Evolutionary conservation across 2,113 vertebrate genomes (phyloP), one percentile per base, ranked within the genome.

Genomic region (Atrichornis clamosus): DNA sequence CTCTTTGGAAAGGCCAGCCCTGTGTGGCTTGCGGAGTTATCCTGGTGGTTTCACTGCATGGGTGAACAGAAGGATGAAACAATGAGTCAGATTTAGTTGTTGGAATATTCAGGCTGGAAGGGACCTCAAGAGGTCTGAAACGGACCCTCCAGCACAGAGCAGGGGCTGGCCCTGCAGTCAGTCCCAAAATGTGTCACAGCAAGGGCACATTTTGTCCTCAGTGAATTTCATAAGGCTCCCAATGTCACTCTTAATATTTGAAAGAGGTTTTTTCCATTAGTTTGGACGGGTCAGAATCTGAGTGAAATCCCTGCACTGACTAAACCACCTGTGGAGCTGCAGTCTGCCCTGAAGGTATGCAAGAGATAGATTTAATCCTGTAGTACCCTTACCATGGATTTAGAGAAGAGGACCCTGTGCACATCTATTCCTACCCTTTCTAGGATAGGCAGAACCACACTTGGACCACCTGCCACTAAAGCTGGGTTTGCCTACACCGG

Each of bases 401-500:
- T 30, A 46, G 46, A 28, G 22, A 28, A 24, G 39, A 75, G 26
- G 19, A 21, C 26, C 9, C 26, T 33, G 49, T 4, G 59, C 42
- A 16, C 17, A 12, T 5, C 8, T 37, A 3, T 47, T 62, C 47
- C 63, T 20, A 2, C 27, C 39, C 19, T 70, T 58, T 35, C 53
- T 24, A 26, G 17, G 32, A 8, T 32, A 52, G 74, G 37, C 9
- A 35, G 35, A 44, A 27, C 30, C 14, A 3, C 7, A 8, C 63
- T 81, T 59, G 17, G 33, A 15, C n/a, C 62, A 46, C 53, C 39
- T 82, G 46, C 70, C 28, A 28, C 32, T 74, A 24, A 44, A 35
- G 30, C 6, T 84, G 58, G 2, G 1, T 42, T 42, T 52, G 39
- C 69, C 53, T n/a, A 0, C 0, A 0, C 13, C 73, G 59, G 35